Evolutionary conservation across 2,113 vertebrate species (phyloP).

Genomic region (Esox niger): DNA sequence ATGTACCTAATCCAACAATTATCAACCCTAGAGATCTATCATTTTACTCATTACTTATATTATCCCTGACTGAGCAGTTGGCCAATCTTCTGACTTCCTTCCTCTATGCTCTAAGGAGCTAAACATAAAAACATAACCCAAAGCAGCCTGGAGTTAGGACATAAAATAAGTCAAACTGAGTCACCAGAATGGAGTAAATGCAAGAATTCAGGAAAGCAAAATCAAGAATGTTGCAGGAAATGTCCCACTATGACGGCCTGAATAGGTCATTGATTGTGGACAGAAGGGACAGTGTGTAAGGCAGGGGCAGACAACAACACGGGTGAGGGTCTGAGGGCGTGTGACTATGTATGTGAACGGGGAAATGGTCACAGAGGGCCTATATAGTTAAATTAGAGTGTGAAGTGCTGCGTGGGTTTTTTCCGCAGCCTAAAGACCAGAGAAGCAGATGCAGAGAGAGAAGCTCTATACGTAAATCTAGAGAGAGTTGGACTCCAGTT

Average conservation of each 20-base stretch:
- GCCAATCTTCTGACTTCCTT: neutral
- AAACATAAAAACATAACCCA: neutral
- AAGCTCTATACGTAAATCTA: no score
- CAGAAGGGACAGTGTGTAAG: neutral
- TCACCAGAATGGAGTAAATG: slow-evolving; percentile 21
- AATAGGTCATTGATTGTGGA: slow-evolving; percentile 46
- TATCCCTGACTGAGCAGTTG: neutral
- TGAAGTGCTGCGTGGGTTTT: neutral
- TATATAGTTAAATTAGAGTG: neutral
- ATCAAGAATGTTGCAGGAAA: slow-evolving; percentile 30
- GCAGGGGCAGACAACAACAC: neutral
- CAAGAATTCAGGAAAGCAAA: slow-evolving; percentile 28
- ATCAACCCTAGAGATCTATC: neutral
- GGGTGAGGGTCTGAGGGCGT: slow-evolving; percentile 13
- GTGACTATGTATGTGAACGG: no score
- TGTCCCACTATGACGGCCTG: slow-evolving; percentile 42
- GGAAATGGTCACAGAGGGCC: neutral
- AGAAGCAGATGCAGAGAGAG: neutral
- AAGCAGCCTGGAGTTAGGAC: neutral
- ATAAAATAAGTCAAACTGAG: slow-evolving; percentile 1
- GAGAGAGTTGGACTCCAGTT: neutral
- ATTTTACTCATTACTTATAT: neutral
- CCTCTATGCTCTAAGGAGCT: neutral
- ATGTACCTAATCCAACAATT: neutral
- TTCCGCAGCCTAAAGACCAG: neutral